Percentiles rank a stretch among this genome's conserved stretches.
phyloP scores from a whole-genome alignment of 2,888 invertebrate species.

The Teleiodes luculella region DNA sequence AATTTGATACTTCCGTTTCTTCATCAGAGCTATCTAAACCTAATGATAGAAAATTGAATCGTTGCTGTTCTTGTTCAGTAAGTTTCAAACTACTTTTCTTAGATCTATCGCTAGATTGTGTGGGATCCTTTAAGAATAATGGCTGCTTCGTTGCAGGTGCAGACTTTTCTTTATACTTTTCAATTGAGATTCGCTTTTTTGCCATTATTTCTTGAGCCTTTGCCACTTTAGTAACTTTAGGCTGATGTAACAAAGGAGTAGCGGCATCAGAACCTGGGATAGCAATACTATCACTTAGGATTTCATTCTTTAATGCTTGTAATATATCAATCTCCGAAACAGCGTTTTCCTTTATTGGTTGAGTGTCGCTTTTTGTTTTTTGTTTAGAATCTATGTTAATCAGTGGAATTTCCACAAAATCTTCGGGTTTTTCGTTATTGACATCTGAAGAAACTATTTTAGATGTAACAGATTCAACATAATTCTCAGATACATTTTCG shows the following conservation, averaged over 20 bases:
- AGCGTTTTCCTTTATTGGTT: conserved; percentile 38
- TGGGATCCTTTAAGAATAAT: conserved; percentile 30
- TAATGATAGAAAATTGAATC: conserved; percentile 57
- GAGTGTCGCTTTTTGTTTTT: conserved; percentile 11
- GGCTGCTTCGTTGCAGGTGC: conserved; percentile 27
- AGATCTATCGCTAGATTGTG: conserved; percentile 38
- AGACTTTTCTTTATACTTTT: conserved; percentile 67
- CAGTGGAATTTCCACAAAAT: conserved; percentile 50
- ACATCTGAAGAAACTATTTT: neutral
- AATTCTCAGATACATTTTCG: neutral
- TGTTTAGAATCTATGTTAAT: conserved; percentile 42
- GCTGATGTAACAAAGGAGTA: conserved; percentile 64
- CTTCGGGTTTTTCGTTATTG: neutral
- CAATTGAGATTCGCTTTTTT: conserved; percentile 70
- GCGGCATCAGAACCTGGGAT: conserved; percentile 40
- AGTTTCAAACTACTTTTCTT: conserved; percentile 65
- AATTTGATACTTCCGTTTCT: conserved; percentile 30
- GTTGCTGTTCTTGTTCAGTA: conserved; percentile 71
- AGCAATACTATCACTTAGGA: conserved; percentile 55
- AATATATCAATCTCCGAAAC: conserved; percentile 70
- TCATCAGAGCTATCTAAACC: conserved; percentile 53
- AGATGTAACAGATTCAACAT: neutral
- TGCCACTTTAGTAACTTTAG: conserved; percentile 62
- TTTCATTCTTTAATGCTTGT: conserved; percentile 71
- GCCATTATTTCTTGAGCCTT: conserved; percentile 49